These are phyloP conservation scores for Desmodus rotundus DNA, from an alignment of 2,113 vertebrate species.

Conservation along the genomic window DNA sequence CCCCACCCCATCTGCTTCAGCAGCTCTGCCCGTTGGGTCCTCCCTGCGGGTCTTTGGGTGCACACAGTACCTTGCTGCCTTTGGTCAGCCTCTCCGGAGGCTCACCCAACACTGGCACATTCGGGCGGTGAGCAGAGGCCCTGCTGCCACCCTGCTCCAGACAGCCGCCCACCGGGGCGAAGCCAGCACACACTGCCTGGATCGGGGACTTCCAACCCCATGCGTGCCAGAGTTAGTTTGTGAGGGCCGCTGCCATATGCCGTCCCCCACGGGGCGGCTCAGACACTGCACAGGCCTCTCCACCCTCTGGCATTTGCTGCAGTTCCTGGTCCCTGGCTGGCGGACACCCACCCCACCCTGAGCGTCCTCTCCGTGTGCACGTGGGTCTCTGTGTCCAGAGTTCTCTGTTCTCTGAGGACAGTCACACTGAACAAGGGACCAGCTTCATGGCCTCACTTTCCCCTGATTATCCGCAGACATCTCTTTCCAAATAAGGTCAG, in stretches of 20 bases:
- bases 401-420: fast-evolving
- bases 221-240: fast-evolving
- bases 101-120: too few species aligned
- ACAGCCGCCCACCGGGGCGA: too few species aligned
- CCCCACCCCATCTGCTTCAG: fast-evolving
- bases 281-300: not conserved
- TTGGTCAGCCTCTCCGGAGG: fast-evolving
- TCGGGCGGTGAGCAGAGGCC: not conserved
- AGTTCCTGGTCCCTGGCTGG: not conserved
- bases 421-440: fast-evolving
- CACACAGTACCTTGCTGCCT: not conserved
- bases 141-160: too few species aligned
- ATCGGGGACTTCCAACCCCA: fast-evolving
- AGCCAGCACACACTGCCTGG: not conserved
- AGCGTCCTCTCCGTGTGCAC: fast-evolving
- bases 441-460: fast-evolving
- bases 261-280: fast-evolving
- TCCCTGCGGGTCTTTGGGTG: fast-evolving
- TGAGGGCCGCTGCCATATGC: fast-evolving
- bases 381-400: not conserved
- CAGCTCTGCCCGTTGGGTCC: fast-evolving
- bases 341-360: too few species aligned
- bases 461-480: not conserved
- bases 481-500: not conserved
- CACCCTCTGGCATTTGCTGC: too few species aligned